Evolutionary conservation across 2,113 vertebrate genomes (phyloP).

Genomic region (Pleuronectes platessa): DNA sequence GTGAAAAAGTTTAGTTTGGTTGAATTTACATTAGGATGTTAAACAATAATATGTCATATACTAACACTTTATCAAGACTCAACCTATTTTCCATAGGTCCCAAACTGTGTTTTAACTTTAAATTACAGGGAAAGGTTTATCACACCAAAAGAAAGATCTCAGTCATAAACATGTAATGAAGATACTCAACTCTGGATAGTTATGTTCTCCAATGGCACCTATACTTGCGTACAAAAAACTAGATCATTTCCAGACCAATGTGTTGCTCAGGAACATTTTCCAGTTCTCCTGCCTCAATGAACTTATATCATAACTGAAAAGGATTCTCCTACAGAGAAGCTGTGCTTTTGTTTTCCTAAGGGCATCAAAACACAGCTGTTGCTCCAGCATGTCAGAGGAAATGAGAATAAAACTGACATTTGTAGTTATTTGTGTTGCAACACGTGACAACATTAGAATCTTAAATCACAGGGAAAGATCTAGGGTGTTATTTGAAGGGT

Average conservation of each 20-base stretch:
- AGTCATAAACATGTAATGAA: neutral
- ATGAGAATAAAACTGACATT: neutral
- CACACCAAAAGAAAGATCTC: no score
- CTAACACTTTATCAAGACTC: no score
- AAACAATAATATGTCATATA: neutral
- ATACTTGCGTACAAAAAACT: neutral
- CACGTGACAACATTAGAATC: neutral
- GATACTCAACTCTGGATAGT: neutral
- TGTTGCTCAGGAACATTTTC: no score
- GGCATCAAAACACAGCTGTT: neutral
- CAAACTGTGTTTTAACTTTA: no score
- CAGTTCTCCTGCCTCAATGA: no score
- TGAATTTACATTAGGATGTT: neutral
- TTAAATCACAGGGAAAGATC: neutral
- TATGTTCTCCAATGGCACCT: neutral
- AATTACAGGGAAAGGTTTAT: no score
- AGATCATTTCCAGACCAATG: no score
- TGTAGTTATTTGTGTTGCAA: no score
- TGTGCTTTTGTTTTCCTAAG: neutral
- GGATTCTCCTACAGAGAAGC: neutral
- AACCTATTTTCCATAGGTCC: no score
- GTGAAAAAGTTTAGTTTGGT: neutral
- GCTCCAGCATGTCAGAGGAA: neutral
- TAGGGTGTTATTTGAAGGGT: neutral
- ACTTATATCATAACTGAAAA: no score